Evolutionary conservation across 1,140 invertebrate species (phyloP).

Genomic region (Temnothorax curvispinosus): DNA sequence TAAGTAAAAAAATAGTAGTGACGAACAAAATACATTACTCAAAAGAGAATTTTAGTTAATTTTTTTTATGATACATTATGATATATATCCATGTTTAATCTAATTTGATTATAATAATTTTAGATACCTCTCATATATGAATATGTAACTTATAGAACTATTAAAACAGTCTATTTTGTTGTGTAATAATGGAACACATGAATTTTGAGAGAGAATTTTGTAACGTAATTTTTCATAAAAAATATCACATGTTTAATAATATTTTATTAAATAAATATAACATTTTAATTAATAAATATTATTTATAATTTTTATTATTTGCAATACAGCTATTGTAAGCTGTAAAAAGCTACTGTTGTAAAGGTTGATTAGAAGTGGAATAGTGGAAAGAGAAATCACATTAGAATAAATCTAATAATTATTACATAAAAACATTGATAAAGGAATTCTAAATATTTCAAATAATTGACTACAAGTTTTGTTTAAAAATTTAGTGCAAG

Average conservation of each 20-base stretch:
- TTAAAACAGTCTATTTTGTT: neutral
- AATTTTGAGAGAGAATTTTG: neutral
- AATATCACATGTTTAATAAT: neutral
- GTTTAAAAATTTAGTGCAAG: neutral
- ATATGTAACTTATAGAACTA: neutral
- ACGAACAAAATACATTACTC: constrained; percentile 12
- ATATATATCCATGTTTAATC: no score
- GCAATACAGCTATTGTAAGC: neutral
- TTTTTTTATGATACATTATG: constrained; percentile 13
- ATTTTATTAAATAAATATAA: constrained; percentile 7
- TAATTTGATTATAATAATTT: constrained; percentile 9
- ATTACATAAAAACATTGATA: neutral
- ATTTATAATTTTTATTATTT: neutral
- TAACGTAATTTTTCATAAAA: neutral
- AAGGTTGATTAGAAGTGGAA: neutral
- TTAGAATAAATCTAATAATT: constrained; percentile 15
- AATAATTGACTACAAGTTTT: neutral
- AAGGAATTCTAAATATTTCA: constrained; percentile 2
- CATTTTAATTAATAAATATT: neutral
- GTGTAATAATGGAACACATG: neutral
- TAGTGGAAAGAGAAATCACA: neutral
- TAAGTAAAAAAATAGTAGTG: neutral
- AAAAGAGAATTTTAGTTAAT: neutral
- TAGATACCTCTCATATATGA: neutral
- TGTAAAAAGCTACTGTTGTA: neutral